A percentile compares a stretch with the other conserved stretches of the same genome.
Evolutionary conservation across 53 echinoderm and acorn worm genomes (phyloP).

Genomic region (Arbacia lixula): DNA sequence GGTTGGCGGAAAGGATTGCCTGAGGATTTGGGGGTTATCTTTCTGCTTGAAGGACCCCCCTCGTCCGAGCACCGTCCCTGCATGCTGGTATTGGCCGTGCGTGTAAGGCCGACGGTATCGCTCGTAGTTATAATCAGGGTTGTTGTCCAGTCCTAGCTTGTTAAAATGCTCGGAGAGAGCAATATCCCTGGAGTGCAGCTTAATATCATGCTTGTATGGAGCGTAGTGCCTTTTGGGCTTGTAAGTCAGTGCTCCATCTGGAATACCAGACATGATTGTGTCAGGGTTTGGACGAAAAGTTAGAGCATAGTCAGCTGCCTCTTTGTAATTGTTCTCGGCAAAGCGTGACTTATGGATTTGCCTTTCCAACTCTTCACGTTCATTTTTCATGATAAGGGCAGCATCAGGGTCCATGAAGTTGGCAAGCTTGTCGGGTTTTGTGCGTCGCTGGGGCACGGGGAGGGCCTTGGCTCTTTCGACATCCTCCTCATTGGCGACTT

Average conservation of each 20-base stretch:
- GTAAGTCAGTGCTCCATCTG: constrained; percentile 63
- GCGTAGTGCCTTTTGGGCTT: constrained; percentile 69
- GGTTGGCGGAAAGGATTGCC: constrained; percentile 4
- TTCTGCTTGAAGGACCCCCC: constrained; percentile 71
- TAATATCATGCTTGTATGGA: constrained; percentile 78
- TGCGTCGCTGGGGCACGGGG: constrained; percentile 40
- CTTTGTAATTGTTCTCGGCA: constrained; percentile 71
- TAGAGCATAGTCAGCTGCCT: constrained; percentile 65
- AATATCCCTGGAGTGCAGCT: constrained; percentile 83
- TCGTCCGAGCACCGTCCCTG: constrained; percentile 73
- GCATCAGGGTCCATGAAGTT: constrained; percentile 63
- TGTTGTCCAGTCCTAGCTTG: constrained; percentile 67
- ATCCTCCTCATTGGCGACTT: constrained; percentile 79
- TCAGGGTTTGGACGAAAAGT: constrained; percentile 74
- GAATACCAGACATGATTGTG: constrained; percentile 54
- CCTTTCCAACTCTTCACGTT: constrained; percentile 50
- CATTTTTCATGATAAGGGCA: constrained; percentile 55
- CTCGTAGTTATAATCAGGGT: constrained; percentile 72
- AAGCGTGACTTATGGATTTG: constrained; percentile 68
- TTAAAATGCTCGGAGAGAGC: constrained; percentile 80
- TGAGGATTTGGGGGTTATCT: constrained; percentile 21
- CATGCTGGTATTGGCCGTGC: constrained; percentile 60
- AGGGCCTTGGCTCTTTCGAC: constrained; percentile 45
- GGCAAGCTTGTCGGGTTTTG: constrained; percentile 78
- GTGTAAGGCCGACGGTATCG: constrained; percentile 61